Evolutionary conservation across 2,888 invertebrate genomes (phyloP), one percentile per base, ranked within the genome.

Genomic region (Eupithecia insigniata): DNA sequence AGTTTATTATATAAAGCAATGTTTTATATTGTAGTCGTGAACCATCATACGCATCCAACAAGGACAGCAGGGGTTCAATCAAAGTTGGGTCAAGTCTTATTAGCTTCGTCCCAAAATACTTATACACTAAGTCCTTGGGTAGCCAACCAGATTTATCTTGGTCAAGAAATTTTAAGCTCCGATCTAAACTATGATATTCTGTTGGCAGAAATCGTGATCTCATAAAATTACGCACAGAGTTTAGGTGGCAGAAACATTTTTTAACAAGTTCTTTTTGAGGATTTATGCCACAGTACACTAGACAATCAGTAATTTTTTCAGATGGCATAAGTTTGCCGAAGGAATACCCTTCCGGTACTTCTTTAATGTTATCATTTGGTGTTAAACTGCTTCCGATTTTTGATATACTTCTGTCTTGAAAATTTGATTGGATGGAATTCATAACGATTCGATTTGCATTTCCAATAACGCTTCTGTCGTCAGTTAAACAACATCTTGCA

Each of bases 401-500:
- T 0, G 84, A 76, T 66, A 79, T 79, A 2, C 69, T 82, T 66
- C 75, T 78, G 18, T 85, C 80, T 71, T 79, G 71, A 70, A 83
- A 86, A 76, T 92, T 87, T 0, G 88, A 86, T 82, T 91, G 87
- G 30, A 62, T 32, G 61, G 61, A 62, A 62, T 32, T 62, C 8
- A n/a, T 10, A 34, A 62, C n/a, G 8, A 5, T 5, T 55, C 22
- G 12, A 55, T 55, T 22, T 55, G 55, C 55, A 26, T 55, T 55
- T 55, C 55, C 55, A 55, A 26, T 55, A 22, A 12, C 2, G 26
- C 12, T 55, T 76, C 85, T 87, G 67, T 91, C 90, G 76, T 93
- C 91, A 60, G 89, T 88, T 18, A 94, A 6, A 79, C 95, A 95
- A 79, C 90, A 90, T 78, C 83, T 89, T n/a, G 90, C 93, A 80